phyloP scores from a whole-genome alignment of 2,888 invertebrate genomes.

The Machimus atricapillus region DNA sequence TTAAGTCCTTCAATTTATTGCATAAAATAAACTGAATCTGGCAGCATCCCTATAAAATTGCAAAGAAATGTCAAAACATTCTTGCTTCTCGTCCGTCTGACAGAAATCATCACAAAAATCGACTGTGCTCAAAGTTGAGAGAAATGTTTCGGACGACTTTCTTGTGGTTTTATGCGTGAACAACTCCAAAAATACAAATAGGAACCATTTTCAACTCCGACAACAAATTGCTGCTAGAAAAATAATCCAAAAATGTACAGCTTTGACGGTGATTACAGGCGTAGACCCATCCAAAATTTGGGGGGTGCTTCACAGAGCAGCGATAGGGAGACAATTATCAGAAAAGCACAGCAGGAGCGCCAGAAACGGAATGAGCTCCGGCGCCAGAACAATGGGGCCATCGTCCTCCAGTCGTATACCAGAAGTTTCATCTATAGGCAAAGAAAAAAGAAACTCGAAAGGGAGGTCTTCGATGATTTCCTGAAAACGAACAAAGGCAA shows the following conservation, averaged over 20 bases:
- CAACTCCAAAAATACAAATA: neutral
- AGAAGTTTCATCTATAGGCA: constrained; percentile 78
- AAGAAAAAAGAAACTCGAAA: constrained; percentile 70
- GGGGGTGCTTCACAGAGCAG: constrained; percentile 83
- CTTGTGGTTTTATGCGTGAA: neutral
- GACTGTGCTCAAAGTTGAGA: neutral
- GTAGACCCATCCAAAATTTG: constrained; percentile 87
- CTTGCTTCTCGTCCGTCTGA: neutral
- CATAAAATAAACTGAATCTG: neutral
- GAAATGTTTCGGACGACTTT: constrained; percentile 4
- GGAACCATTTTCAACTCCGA: neutral
- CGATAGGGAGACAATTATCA: constrained; percentile 74
- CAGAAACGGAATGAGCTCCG: constrained; percentile 86
- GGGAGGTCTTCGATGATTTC: constrained; percentile 74
- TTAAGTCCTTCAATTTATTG: neutral
- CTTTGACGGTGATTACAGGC: constrained; percentile 90
- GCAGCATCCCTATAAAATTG: neutral
- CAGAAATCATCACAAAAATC: constrained; percentile 12
- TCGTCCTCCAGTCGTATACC: constrained; percentile 82
- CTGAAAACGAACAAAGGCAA: constrained; percentile 64
- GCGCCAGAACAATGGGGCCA: constrained; percentile 75
- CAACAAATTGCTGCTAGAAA: neutral
- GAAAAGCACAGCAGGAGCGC: constrained; percentile 84
- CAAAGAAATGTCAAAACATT: neutral
- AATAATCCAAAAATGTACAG: constrained; percentile 66